phyloP scores from a whole-genome alignment of 1,140 invertebrate genomes.

The Habropoda laboriosa region DNA sequence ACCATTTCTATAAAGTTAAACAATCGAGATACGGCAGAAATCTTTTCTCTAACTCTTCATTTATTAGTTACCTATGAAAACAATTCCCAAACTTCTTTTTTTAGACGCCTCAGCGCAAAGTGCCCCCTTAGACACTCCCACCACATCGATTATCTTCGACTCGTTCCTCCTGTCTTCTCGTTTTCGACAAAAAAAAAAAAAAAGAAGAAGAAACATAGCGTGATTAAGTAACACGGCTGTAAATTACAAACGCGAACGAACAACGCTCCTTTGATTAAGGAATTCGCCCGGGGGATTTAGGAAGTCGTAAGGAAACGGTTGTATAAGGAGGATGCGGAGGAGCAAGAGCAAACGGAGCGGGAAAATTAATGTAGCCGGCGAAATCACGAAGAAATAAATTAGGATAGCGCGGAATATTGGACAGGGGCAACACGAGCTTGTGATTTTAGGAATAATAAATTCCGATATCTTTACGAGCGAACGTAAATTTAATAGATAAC shows the following conservation, averaged over 20 bases:
- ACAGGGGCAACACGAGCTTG: conserved; percentile 31
- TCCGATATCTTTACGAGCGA: conserved; percentile 53
- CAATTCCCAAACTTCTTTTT: too few relatives aligned
- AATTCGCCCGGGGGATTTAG: conserved; percentile 31
- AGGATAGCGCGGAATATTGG: conserved; percentile 39
- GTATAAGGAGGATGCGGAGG: neutral
- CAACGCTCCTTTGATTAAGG: conserved; percentile 46
- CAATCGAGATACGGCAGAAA: too few relatives aligned
- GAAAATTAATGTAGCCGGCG: conserved; percentile 38
- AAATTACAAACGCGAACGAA: conserved; percentile 45
- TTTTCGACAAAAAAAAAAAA: too few relatives aligned
- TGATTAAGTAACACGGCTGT: conserved; percentile 39
- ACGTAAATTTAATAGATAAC: conserved; percentile 51
- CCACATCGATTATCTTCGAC: neutral
- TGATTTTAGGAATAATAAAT: conserved; percentile 62
- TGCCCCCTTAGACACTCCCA: too few relatives aligned
- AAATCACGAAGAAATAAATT: conserved; percentile 59
- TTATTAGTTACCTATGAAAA: too few relatives aligned
- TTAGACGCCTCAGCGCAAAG: too few relatives aligned
- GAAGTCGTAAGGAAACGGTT: conserved; percentile 33
- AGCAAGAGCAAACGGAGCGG: conserved; percentile 14
- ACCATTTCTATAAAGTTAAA: too few relatives aligned
- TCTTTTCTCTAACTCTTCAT: too few relatives aligned
- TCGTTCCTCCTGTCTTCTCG: neutral
- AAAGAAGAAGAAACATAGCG: neutral